Evolutionary conservation across 2,797 vertebrate genomes (phyloP).

Genomic region (Merluccius polli): DNA sequence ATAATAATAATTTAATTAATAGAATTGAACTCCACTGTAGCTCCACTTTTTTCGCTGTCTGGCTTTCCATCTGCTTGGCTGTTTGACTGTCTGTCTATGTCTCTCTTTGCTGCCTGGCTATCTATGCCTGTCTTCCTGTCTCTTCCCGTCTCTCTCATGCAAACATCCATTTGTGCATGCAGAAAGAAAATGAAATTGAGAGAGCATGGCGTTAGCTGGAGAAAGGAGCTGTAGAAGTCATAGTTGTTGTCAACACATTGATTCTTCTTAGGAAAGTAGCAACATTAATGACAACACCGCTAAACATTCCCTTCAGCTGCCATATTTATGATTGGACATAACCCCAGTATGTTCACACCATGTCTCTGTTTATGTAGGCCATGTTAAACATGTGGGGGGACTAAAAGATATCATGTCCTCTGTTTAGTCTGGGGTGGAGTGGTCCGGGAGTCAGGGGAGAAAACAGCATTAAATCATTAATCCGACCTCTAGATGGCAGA

Average conservation of each 20-base stretch:
- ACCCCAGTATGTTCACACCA: too few relatives aligned
- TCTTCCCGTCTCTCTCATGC: not conserved
- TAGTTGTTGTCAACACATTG: not conserved
- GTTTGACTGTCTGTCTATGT: not conserved
- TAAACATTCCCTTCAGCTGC: too few relatives aligned
- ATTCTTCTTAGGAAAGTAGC: not conserved
- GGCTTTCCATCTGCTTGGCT: not conserved
- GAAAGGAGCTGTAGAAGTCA: not conserved
- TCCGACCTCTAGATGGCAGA: not conserved
- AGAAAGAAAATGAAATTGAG: not conserved
- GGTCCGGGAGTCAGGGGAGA: not conserved
- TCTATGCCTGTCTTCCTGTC: not conserved
- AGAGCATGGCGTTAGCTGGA: not conserved
- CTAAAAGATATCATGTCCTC: not conserved
- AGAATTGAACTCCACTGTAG: too few relatives aligned
- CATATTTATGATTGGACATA: not conserved
- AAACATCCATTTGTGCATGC: not conserved
- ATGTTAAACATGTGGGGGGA: not conserved
- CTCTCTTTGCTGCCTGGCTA: not conserved
- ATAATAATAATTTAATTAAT: too few relatives aligned
- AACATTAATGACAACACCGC: not conserved
- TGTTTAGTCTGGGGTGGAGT: not conserved
- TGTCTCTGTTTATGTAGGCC: not conserved
- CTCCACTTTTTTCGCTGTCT: not conserved
- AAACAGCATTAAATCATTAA: not conserved